A percentile compares a stretch with the other conserved stretches of the same genome.
Conservation (phyloP, 1,140 invertebrate species). For the Temnothorax nylanderi region DNA sequence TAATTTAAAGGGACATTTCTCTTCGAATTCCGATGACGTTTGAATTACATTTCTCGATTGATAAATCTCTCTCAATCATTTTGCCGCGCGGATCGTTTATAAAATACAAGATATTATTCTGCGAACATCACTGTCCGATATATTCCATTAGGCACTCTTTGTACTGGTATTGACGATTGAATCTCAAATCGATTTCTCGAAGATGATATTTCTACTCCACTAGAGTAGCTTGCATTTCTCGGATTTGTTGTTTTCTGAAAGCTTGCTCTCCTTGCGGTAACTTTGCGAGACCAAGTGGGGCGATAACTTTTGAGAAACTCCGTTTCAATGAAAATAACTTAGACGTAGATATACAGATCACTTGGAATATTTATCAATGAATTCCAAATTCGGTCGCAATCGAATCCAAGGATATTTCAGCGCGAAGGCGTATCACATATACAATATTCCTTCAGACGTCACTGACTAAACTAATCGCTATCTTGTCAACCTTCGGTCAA, state of each 20-base stretch:
- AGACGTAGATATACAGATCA: background rate
- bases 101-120: background rate
- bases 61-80: background rate
- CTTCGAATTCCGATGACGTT: background rate
- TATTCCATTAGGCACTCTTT: slow-evolving; percentile 38
- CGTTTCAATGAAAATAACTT: slow-evolving; percentile 1
- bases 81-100: background rate
- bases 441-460: slow-evolving; percentile 48
- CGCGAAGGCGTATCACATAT: slow-evolving; percentile 46
- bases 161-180: slow-evolving; percentile 42
- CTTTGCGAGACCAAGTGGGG: background rate
- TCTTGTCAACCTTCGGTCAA: slow-evolving; percentile 11
- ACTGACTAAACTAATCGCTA: slow-evolving; percentile 47
- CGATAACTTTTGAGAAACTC: background rate
- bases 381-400: background rate
- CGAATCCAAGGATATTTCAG: background rate
- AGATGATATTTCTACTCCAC: background rate
- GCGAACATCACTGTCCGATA: slow-evolving; percentile 12
- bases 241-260: background rate
- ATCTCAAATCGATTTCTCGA: background rate
- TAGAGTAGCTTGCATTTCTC: background rate
- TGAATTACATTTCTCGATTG: background rate
- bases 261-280: background rate
- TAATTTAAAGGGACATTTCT: background rate
- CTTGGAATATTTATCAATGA: background rate